Conservation (phyloP, 2,888 invertebrate species). For the Ormia ochracea region DNA sequence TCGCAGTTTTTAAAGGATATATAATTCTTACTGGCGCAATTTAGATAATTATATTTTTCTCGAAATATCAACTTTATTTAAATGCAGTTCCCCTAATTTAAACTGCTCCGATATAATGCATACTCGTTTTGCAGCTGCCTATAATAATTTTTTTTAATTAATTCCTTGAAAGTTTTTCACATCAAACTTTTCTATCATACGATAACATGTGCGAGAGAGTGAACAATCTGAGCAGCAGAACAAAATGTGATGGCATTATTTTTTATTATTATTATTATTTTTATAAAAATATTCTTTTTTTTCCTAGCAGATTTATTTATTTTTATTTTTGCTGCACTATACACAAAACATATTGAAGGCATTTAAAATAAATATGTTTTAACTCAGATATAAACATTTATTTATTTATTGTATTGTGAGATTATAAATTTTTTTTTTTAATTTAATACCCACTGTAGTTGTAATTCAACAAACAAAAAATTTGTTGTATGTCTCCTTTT, state of each 20-base stretch:
- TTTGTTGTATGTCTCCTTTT: constrained; percentile 58
- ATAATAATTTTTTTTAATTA: constrained; percentile 67
- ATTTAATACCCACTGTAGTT: constrained; percentile 6
- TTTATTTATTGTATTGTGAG: constrained; percentile 17
- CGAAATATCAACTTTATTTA: too few species aligned
- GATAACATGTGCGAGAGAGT: neutral
- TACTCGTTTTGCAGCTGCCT: neutral
- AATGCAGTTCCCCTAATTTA: neutral
- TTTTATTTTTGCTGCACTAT: neutral
- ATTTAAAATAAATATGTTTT: constrained; percentile 53
- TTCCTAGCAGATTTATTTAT: neutral
- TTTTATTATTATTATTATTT: constrained; percentile 8
- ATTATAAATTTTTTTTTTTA: neutral
- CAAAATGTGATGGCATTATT: constrained; percentile 27
- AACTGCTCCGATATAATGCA: constrained; percentile 1
- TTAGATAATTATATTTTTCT: too few species aligned
- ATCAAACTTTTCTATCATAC: constrained; percentile 5
- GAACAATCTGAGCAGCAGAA: constrained; percentile 18
- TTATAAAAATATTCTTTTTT: neutral
- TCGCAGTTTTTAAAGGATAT: too few species aligned
- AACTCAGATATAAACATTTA: constrained; percentile 4
- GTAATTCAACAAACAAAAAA: constrained; percentile 55
- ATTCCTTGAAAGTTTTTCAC: constrained; percentile 74
- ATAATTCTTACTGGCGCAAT: too few species aligned
- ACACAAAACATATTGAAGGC: constrained; percentile 41